Base-by-base conservation (phyloP, 2,113 vertebrate genomes). In the Ophthalmolycus amberensis region DNA sequence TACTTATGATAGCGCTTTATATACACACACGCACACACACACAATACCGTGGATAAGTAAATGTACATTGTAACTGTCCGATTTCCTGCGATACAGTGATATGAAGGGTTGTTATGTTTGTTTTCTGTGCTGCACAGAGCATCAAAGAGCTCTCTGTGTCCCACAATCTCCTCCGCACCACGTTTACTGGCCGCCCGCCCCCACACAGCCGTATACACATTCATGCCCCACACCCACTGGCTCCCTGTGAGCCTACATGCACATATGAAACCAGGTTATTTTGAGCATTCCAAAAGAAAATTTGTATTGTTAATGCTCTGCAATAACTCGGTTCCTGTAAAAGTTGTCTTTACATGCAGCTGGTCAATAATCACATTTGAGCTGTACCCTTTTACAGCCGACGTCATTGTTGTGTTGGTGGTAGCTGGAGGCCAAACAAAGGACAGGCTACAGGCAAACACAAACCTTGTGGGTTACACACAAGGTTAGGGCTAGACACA, bases 181-280 rank as follows among this genome's bases (percentile, higher is more conserved):
- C n/a, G 37, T 82, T 78, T 79, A 80, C 75, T 75, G 32, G 52
- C 69, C 71, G 75, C 59, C 77, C 80, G 77, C 91, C 82, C 84
- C 82, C 88, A 85, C 80, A 78, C 73, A 60, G 63, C 63, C 46
- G 14, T 62, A 75, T 29, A 86, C 88, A 56, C 69, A 71, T 40
- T 67, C 71, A 80, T 46, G 76, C 75, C 81, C 74, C 56, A 46
- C 59, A 81, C 79, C 62, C 6, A 67, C 76, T 50, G 60, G 14
- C 46, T 84, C 54, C n/a, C 22, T 50, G 66, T 79, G 59, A 64
- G 48, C 81, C 60, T 44, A 44, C 74, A 79, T 79, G 56, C 50
- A 67, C 69, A 73, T 54, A 66, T 75, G 46, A 75, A 82, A 82
- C 20, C 60, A 82, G 37, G 77, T 67, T 63, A 77, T 84, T 59